Evolutionary conservation across 1,140 invertebrate species (phyloP), one percentile per base, ranked within the genome.

Genomic region (Sycobia sp.): DNA sequence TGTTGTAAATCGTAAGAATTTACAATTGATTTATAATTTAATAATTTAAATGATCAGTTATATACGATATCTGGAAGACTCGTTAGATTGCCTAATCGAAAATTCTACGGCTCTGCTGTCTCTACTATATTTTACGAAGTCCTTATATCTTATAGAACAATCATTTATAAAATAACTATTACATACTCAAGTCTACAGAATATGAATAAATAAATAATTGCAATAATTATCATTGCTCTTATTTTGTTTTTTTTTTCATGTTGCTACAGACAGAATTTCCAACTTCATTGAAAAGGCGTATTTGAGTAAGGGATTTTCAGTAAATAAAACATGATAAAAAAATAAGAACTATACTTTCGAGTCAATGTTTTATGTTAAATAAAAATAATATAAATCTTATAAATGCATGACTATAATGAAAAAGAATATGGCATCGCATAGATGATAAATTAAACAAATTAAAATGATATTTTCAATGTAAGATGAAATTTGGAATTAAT

Each of bases 381-480:
- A 50, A 66, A 69, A 68, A 71, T 58, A 50, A 63, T 59, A 60
- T 60, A 70, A 54, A 65, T 66, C 62, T 67, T 67, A 50, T 51
- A 62, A 67, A 60, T 66, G 57, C 58, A 50, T 67, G 62, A 69
- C 67, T 69, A 67, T 46, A 67, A 72, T 75, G 69, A 62, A 71
- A 55, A 51, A 41, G 27, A 65, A 62, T 66, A 67, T 60, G 71
- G 67, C 71, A 68, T 72, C 68, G 63, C 60, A 23, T 63, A 43
- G 66, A 58, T 65, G 67, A 59, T 62, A 61, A 69, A 47, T 58
- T 70, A 68, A 16, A 62, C 22, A 69, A 68, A 69, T 70, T 73
- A 68, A 69, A 74, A 73, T 70, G 73, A 71, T 71, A 67, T 71
- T 69, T 71, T 68, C 62, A 69, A 66, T 70, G 66, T 61, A 57